These are phyloP conservation scores for Abrostola triplasia DNA, from an alignment of 2,888 invertebrate genomes.

Conservation along the genomic window DNA sequence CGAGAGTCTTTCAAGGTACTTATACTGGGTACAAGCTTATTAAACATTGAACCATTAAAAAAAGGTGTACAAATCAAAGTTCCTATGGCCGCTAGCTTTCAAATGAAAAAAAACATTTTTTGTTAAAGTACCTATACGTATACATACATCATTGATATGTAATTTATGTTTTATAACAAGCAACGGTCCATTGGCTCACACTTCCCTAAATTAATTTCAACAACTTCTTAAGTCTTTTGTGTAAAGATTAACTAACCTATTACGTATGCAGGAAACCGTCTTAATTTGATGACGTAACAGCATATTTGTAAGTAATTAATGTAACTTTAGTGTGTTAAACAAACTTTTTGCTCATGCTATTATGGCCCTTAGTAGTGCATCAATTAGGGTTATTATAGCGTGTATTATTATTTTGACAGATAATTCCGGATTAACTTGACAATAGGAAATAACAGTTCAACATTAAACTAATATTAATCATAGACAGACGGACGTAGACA, in stretches of 20 bases:
- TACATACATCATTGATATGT: too few species aligned
- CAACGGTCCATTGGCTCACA: too few species aligned
- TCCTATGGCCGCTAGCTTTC: too few species aligned
- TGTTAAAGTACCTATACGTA: too few species aligned
- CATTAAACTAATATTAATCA: not conserved
- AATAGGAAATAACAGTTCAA: constrained; percentile 14
- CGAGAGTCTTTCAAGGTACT: too few species aligned
- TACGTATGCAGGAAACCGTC: constrained; percentile 47
- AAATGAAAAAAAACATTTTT: too few species aligned
- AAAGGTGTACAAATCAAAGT: too few species aligned
- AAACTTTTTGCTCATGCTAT: constrained; percentile 20
- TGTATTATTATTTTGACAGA: constrained; percentile 10
- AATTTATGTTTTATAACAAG: too few species aligned
- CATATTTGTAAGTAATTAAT: constrained; percentile 5
- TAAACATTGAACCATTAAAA: too few species aligned
- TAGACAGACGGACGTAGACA: not conserved
- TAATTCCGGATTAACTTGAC: constrained; percentile 27
- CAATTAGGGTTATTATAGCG: constrained; percentile 9
- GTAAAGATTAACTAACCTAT: constrained; percentile 10
- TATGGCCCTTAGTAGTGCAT: constrained; percentile 12
- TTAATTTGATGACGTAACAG: constrained; percentile 31
- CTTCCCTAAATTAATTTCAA: too few species aligned
- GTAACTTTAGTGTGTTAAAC: constrained; percentile 12
- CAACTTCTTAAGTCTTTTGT: constrained; percentile 11
- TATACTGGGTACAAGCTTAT: too few species aligned